phyloP scores from a whole-genome alignment of 2,113 vertebrate species.

The Heterotilapia buettikoferi region DNA sequence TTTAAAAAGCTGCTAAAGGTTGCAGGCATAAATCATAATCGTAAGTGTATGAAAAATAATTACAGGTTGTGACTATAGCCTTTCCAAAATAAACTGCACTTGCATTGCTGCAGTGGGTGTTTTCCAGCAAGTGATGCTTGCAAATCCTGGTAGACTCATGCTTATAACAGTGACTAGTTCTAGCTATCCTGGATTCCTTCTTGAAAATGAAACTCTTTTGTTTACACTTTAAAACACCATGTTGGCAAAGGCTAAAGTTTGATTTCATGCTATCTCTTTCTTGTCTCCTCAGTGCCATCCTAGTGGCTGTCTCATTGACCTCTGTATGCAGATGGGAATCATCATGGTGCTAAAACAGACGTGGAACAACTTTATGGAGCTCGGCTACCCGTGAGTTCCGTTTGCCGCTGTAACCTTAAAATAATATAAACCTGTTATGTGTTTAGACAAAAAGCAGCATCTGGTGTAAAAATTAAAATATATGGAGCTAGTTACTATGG shows the following conservation, averaged over 20 bases:
- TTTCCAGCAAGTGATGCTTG: not conserved
- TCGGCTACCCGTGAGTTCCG: constrained; percentile 86
- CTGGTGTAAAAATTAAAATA: not conserved
- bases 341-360: constrained; percentile 98
- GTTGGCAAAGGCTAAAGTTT: not conserved
- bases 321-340: constrained; percentile 97
- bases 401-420: not conserved
- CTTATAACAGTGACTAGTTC: not conserved
- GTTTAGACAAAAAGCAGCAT: not conserved
- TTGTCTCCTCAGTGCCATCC: constrained; percentile 83
- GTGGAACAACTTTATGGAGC: constrained; percentile 96
- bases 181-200: not conserved
- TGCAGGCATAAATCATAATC: not conserved
- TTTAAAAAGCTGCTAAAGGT: not conserved
- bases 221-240: not conserved
- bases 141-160: not conserved
- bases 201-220: not conserved
- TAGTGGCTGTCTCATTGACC: constrained; percentile 96
- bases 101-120: not conserved
- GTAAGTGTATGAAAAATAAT: not conserved
- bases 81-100: not conserved
- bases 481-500: not conserved
- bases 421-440: not conserved
- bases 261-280: not conserved
- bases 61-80: not conserved